Conservation (phyloP, 2,888 invertebrate species). For the Xestia ashworthii region DNA sequence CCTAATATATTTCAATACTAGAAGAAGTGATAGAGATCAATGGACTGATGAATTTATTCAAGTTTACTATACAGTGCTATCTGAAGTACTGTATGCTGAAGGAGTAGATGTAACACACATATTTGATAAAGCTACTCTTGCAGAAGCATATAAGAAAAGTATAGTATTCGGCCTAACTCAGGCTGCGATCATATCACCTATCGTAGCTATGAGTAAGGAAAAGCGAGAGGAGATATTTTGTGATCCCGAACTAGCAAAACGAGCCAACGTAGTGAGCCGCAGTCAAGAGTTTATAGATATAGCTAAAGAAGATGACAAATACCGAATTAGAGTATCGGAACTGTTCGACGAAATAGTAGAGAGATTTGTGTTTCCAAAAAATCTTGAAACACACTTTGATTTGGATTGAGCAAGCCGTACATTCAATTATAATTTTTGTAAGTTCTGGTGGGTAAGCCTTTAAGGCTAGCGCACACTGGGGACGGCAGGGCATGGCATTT, state of each 20-base stretch:
- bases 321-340: constrained; percentile 86
- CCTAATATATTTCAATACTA: constrained; percentile 90
- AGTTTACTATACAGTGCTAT: constrained; percentile 89
- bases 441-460: neutral
- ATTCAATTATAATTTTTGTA: neutral
- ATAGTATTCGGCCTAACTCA: constrained; percentile 82
- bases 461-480: neutral
- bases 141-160: constrained; percentile 77
- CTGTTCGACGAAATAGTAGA: constrained; percentile 90
- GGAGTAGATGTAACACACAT: constrained; percentile 72
- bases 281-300: constrained; percentile 79
- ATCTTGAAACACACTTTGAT: constrained; percentile 2
- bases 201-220: constrained; percentile 74
- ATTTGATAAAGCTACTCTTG: constrained; percentile 70
- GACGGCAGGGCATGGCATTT: neutral
- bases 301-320: constrained; percentile 75
- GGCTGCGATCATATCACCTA: constrained; percentile 82
- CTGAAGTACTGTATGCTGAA: constrained; percentile 80
- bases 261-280: constrained; percentile 76
- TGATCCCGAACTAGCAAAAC: constrained; percentile 71
- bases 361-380: constrained; percentile 75
- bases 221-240: constrained; percentile 76
- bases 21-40: constrained; percentile 81
- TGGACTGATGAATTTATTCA: constrained; percentile 86
- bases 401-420: neutral